A percentile compares a stretch with the other conserved stretches of the same genome.
phyloP scores from a whole-genome alignment of 1,140 invertebrate species.

The Drosophila truncata region DNA sequence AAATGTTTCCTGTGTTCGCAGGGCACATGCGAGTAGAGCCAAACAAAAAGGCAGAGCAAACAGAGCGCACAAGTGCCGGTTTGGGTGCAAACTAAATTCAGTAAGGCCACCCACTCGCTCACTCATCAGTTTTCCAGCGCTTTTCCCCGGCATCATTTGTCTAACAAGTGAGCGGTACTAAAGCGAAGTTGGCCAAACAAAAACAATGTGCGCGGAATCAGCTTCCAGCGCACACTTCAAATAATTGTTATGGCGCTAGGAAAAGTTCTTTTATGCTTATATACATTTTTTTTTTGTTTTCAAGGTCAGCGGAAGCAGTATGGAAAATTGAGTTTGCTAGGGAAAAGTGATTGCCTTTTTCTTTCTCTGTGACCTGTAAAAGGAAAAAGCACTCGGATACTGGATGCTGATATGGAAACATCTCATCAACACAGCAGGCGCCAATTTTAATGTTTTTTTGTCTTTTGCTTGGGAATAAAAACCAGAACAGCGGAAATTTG shows the following conservation, averaged over 20 bases:
- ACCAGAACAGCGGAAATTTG: conserved; percentile 41
- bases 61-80: conserved; percentile 14
- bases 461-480: conserved; percentile 17
- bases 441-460: conserved; percentile 38
- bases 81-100: conserved; percentile 36
- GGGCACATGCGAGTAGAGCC: conserved; percentile 22
- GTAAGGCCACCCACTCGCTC: conserved; percentile 15
- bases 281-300: not conserved
- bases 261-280: conserved; percentile 3
- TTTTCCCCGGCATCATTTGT: conserved; percentile 35
- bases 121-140: conserved; percentile 5
- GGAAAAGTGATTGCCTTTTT: conserved; percentile 17
- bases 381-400: conserved; percentile 3
- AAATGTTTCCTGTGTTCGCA: conserved; percentile 50
- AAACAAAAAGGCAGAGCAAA: conserved; percentile 18
- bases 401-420: conserved; percentile 27
- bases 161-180: conserved; percentile 37
- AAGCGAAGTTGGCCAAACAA: conserved; percentile 24
- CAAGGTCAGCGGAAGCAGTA: conserved; percentile 21
- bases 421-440: conserved; percentile 33
- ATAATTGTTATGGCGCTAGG: conserved; percentile 57
- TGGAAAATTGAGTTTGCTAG: conserved; percentile 35
- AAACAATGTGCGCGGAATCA: conserved; percentile 28
- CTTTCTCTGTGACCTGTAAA: conserved; percentile 17
- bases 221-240: conserved; percentile 47